Evolutionary conservation across 2,113 vertebrate genomes (phyloP).

Genomic region (Eurypyga helias): DNA sequence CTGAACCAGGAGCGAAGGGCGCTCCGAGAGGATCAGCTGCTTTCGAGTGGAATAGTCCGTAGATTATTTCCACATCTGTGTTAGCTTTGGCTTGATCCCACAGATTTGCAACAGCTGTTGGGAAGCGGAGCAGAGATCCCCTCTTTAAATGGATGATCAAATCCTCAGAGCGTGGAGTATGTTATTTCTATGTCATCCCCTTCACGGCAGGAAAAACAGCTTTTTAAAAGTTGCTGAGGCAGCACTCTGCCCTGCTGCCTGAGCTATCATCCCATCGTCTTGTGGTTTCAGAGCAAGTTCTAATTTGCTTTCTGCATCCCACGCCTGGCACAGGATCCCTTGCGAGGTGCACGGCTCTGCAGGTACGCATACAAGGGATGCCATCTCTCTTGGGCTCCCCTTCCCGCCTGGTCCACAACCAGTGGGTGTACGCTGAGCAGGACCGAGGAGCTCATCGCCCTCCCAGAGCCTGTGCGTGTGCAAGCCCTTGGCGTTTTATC

Average conservation of each 20-base stretch:
- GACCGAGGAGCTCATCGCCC: background rate
- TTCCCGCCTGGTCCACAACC: background rate
- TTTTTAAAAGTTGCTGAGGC: conserved; percentile 61
- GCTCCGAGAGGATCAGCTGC: conserved; percentile 30
- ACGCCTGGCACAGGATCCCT: background rate
- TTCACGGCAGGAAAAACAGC: conserved; percentile 56
- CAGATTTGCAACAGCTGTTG: conserved; percentile 79
- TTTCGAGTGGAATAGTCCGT: background rate
- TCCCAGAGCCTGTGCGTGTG: background rate
- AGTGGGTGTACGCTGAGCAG: fast-evolving
- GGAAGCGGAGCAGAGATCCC: conserved; percentile 70
- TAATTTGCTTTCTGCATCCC: conserved; percentile 37
- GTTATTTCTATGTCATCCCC: conserved; percentile 65
- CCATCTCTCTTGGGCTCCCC: background rate
- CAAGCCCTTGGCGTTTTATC: background rate
- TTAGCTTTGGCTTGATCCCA: conserved; percentile 77
- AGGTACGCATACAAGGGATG: background rate
- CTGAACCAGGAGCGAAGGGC: background rate
- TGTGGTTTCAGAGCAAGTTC: background rate
- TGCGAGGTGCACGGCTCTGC: background rate
- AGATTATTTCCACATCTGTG: conserved; percentile 76
- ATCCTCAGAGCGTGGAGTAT: conserved; percentile 33
- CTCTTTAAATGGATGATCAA: conserved; percentile 69
- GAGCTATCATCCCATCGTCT: conserved; percentile 6
- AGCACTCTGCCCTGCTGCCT: conserved; percentile 38